Percentiles rank a stretch among this genome's conserved stretches.
These are phyloP conservation scores for Beroe forskalii DNA, from an alignment of 37 sponge, comb jelly and placozoan species.

Conservation along the genomic window DNA sequence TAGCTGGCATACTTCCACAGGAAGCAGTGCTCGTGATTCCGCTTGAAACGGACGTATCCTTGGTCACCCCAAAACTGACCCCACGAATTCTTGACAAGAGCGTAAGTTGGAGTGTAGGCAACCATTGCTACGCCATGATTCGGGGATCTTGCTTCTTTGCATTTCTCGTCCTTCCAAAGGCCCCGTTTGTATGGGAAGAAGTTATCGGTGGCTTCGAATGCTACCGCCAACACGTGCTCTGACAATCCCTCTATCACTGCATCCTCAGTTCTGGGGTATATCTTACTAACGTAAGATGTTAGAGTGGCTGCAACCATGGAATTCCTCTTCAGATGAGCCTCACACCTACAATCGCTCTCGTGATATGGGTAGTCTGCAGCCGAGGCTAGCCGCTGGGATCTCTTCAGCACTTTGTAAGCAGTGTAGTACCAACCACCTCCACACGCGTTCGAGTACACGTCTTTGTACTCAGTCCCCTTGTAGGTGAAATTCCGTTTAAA, in stretches of 20 bases:
- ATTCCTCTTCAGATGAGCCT: background rate
- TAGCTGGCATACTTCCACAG: background rate
- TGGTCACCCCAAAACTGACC: conserved; percentile 5
- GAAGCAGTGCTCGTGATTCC: background rate
- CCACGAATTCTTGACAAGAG: conserved; percentile 32
- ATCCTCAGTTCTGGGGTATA: background rate
- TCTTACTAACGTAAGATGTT: background rate
- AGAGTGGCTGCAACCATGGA: background rate
- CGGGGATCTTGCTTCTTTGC: background rate
- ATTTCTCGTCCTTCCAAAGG: background rate
- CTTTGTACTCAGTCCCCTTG: background rate
- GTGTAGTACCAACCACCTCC: background rate
- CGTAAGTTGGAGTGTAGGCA: background rate
- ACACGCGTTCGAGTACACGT: background rate
- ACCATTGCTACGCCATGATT: conserved; percentile 28
- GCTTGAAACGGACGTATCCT: conserved; percentile 26
- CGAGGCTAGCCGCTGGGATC: background rate
- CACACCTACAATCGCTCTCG: background rate
- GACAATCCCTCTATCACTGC: background rate
- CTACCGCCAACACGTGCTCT: background rate
- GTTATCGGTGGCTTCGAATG: background rate
- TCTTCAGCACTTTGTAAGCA: background rate
- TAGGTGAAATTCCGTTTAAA: background rate
- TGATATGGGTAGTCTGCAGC: background rate
- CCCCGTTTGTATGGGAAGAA: background rate